Evolutionary conservation across 2,113 vertebrate genomes (phyloP), one percentile per base, ranked within the genome.

Genomic region (Brachyistius frenatus): DNA sequence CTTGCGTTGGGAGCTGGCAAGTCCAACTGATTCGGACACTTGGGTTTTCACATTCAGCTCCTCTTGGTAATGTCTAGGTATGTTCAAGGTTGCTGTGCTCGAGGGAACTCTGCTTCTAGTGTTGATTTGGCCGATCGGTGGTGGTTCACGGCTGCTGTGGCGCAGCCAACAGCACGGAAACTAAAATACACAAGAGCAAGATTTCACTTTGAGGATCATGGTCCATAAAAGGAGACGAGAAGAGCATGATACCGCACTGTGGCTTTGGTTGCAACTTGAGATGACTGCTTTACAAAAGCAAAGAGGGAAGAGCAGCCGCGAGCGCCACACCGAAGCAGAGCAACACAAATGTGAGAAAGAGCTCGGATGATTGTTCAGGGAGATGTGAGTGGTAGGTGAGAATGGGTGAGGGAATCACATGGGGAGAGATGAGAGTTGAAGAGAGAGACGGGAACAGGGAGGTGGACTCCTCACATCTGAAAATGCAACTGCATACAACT

Each of bases 321-420:
- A 58, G 61, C 0, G 39, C 23, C 53, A 30, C 56, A 32, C 7
- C 15, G 35, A 54, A 71, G 46, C 32, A 44, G 36, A 73, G 65
- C 52, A 23, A 62, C 39, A 62, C 1, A 66, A 80, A 88, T 36
- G 81, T 90, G 88, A 83, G 87, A 87, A 86, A 65, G 47, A 85
- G 47, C 37, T 49, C 23, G 41, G 36, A 54, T 41, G 53, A 31
- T 60, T 73, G 73, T 76, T 60, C 49, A 53, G 60, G 72, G 64
- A 82, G 81, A 89, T 73, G 72, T 54, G 62, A 85, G 49, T 13
- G 32, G 58, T 77, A 44, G 66, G 85, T 89, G 89, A 78, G 83
- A 90, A 92, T 91, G 78, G 84, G 84, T 81, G 86, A 72, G 23
- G 1, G 84, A 92, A 90, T 87, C 63, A 82, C 57, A 57, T 52